phyloP scores from a whole-genome alignment of 2,797 vertebrate genomes.

The Astyanax mexicanus region DNA sequence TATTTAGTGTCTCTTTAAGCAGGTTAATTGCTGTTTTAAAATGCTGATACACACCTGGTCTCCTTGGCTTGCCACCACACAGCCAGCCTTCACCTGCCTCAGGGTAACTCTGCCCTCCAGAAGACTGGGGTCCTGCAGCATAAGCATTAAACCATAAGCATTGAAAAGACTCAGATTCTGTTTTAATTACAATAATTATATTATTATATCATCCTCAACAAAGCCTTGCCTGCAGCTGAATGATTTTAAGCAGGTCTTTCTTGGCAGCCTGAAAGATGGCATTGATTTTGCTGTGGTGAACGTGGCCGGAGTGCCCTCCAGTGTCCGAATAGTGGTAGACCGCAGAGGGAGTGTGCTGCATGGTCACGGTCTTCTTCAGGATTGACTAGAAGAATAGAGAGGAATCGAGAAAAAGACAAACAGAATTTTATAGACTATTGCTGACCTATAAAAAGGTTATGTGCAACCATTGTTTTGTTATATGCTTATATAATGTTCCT shows the following conservation, averaged over 20 bases:
- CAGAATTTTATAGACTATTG: no score
- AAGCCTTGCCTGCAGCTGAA: constrained; percentile 84
- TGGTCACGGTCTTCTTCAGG: constrained; percentile 84
- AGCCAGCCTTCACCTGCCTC: constrained; percentile 89
- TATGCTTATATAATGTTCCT: no score
- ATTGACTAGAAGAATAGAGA: constrained; percentile 66
- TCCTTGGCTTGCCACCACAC: constrained; percentile 87
- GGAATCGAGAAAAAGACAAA: no score
- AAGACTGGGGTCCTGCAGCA: constrained; percentile 79
- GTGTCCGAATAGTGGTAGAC: constrained; percentile 81
- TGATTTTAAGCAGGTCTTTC: constrained; percentile 87
- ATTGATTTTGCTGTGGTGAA: constrained; percentile 78
- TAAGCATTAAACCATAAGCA: not conserved
- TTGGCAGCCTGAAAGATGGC: constrained; percentile 89
- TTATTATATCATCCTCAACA: not conserved
- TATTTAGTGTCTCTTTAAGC: not conserved
- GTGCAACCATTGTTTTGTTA: no score
- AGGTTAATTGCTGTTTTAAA: not conserved
- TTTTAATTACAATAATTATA: constrained; percentile 53
- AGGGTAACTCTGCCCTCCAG: constrained; percentile 88
- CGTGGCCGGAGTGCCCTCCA: constrained; percentile 58
- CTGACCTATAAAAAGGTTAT: no score
- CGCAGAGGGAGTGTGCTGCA: constrained; percentile 82
- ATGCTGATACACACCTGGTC: constrained; percentile 84
- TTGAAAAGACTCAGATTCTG: not conserved